phyloP scores from a whole-genome alignment of 2,113 vertebrate species.

The Gasterosteus nipponicus region DNA sequence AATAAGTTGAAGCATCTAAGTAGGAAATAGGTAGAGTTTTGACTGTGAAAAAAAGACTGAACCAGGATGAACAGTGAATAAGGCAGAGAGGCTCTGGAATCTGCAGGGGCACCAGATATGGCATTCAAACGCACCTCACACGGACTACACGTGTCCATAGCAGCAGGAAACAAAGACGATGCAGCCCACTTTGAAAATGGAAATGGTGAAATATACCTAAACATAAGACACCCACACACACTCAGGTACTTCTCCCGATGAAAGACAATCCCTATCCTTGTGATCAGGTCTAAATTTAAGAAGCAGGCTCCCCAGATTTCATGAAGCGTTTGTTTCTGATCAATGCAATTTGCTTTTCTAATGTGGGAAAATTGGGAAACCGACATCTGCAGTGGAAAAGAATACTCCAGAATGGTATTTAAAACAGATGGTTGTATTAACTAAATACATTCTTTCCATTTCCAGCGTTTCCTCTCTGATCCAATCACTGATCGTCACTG shows the following conservation, averaged over 20 bases:
- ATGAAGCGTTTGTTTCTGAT: slow-evolving; percentile 70
- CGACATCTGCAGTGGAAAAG: slow-evolving; percentile 49
- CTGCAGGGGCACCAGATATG: slow-evolving; percentile 56
- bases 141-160: slow-evolving; percentile 57
- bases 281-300: slow-evolving; percentile 60
- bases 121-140: slow-evolving; percentile 72
- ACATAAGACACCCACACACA: slow-evolving; percentile 56
- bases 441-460: not conserved
- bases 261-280: slow-evolving; percentile 48
- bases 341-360: slow-evolving; percentile 68
- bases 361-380: slow-evolving; percentile 50
- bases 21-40: not conserved
- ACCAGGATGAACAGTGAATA: slow-evolving; percentile 55
- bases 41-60: slow-evolving; percentile 15
- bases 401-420: slow-evolving; percentile 59
- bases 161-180: slow-evolving; percentile 69
- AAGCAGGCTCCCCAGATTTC: slow-evolving; percentile 42
- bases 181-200: slow-evolving; percentile 71
- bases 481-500: not conserved
- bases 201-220: slow-evolving; percentile 74
- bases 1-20: not conserved
- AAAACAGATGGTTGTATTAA: slow-evolving; percentile 74
- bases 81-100: slow-evolving; percentile 46
- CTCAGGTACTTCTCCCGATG: slow-evolving; percentile 52
- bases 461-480: not conserved